Evolutionary conservation across 35 echinoderm and acorn worm species (phyloP), one percentile per base, ranked within the genome.

Genomic region (Ophiothrix spiculata): DNA sequence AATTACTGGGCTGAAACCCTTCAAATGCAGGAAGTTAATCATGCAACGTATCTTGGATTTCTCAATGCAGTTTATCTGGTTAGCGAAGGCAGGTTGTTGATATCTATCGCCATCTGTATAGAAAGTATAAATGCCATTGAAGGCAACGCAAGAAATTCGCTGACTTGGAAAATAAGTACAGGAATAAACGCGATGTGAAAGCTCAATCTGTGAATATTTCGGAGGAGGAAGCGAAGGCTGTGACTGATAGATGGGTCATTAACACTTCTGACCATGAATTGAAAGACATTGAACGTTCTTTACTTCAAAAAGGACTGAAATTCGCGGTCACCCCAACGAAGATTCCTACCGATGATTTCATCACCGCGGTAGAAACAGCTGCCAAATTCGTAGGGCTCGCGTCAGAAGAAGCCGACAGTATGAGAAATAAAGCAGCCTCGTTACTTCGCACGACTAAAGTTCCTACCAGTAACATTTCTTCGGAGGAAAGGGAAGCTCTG

Each of bases 361-460:
- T 69, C 60, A 69, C 60, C 60, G 60, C 60, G 60, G 60, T n/a
- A 28, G 60, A 69, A 69, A 69, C 60, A 28, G 60, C 60, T 69
- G 60, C 60, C 4, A 69, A 49, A 69, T 69, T 69, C 60, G 60
- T 69, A 69, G 60, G 60, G 60, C 60, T 69, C 23, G 60, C 60
- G 4, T 69, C 60, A 2, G 60, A 69, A 69, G 6, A 69, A 25
- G 60, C 60, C 16, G 23, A 69, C 23, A n/a, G 3, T 28, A 69
- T 69, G 60, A 69, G 60, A 25, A 25, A 69, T 28, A 69, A 69
- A 69, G 23, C 25, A 25, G 60, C 60, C 2, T 12, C 60, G 10
- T 69, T 69, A 69, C 60, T 69, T n/a, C 60, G 60, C 25, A 69
- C 4, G 60, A 2, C 10, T 69, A 25, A 4, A 69, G 1, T 28